phyloP scores from a whole-genome alignment of 2,888 invertebrate species.

The Trachelus tabidus region DNA sequence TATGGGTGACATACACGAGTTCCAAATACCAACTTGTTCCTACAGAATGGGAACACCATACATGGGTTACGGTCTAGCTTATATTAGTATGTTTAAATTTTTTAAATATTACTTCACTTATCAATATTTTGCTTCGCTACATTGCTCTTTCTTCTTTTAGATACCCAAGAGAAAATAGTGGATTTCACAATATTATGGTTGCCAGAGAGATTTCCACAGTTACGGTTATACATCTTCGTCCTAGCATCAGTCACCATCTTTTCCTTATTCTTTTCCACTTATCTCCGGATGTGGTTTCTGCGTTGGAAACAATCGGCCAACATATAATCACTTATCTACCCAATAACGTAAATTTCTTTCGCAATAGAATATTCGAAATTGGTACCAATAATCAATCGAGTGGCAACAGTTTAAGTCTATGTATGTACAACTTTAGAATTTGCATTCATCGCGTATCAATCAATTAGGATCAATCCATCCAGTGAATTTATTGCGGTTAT shows the following conservation, averaged over 20 bases:
- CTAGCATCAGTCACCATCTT: slow-evolving; percentile 51
- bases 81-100: slow-evolving; percentile 73
- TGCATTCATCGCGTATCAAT: background rate
- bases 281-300: slow-evolving; percentile 45
- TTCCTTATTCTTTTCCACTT: slow-evolving; percentile 26
- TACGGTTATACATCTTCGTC: slow-evolving; percentile 70
- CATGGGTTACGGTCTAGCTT: slow-evolving; percentile 88
- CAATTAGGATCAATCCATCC: background rate
- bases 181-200: slow-evolving; percentile 84
- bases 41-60: slow-evolving; percentile 93
- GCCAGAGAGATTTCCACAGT: slow-evolving; percentile 76
- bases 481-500: background rate
- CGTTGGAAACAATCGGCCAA: slow-evolving; percentile 38
- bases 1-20: slow-evolving; percentile 73
- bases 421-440: background rate
- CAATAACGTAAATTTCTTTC: background rate
- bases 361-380: background rate
- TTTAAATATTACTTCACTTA: background rate
- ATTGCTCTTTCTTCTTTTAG: slow-evolving; percentile 66
- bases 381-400: background rate
- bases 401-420: background rate
- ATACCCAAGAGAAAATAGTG: slow-evolving; percentile 70
- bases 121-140: slow-evolving; percentile 2
- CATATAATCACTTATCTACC: slow-evolving; percentile 50
- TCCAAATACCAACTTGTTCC: slow-evolving; percentile 93